phyloP scores from a whole-genome alignment of 2,888 invertebrate genomes.

The Coremacera marginata region DNA sequence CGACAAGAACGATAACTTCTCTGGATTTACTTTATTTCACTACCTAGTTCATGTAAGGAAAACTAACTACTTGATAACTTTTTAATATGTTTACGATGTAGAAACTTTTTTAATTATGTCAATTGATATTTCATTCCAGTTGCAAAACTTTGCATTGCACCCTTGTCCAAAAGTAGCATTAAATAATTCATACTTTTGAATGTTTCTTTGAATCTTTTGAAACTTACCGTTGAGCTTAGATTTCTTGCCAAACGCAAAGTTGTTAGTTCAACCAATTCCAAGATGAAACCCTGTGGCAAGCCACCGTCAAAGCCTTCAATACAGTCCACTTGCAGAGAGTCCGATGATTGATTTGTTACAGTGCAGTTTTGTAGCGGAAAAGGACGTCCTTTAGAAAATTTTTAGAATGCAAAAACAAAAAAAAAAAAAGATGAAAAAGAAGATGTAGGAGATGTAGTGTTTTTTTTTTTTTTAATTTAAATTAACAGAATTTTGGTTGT shows the following conservation, averaged over 20 bases:
- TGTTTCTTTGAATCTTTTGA: neutral
- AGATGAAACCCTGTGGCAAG: slow-evolving; percentile 86
- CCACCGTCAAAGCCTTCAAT: slow-evolving; percentile 90
- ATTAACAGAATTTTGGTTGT: no score
- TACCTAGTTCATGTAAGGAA: neutral
- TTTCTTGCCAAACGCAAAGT: slow-evolving; percentile 71
- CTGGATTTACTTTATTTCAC: neutral
- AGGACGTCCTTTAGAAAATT: slow-evolving; percentile 78
- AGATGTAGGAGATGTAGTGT: no score
- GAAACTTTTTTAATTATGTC: slow-evolving; percentile 52
- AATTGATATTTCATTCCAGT: slow-evolving; percentile 42
- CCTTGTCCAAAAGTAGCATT: neutral
- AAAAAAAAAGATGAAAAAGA: slow-evolving; percentile 18
- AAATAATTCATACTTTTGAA: no score
- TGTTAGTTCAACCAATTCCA: slow-evolving; percentile 83
- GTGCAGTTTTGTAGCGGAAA: slow-evolving; percentile 90
- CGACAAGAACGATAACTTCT: no score
- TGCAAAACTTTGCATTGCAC: neutral
- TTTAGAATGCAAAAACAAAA: slow-evolving; percentile 1
- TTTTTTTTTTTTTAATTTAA: no score
- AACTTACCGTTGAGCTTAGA: slow-evolving; percentile 66
- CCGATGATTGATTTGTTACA: slow-evolving; percentile 88
- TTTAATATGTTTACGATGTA: neutral
- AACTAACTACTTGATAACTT: neutral
- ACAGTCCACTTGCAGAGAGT: slow-evolving; percentile 87